Evolutionary conservation across 2,797 vertebrate genomes (phyloP).

Genomic region (Scolopax bukidnonensis): DNA sequence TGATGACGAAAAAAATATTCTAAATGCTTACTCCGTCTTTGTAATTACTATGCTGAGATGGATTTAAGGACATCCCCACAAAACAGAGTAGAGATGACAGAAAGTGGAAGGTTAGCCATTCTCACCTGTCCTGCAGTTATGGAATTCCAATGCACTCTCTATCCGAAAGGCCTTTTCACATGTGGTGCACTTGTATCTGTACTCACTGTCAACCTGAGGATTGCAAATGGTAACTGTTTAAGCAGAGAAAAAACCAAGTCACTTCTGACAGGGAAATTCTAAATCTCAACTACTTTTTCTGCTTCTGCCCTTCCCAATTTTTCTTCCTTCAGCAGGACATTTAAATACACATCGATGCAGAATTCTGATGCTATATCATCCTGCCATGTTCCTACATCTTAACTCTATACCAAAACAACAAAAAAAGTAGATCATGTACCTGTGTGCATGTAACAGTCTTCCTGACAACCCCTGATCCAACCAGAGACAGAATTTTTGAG

Average conservation of each 20-base stretch:
- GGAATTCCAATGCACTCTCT: slow-evolving; percentile 94
- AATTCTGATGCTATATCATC: not conserved
- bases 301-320: not conserved
- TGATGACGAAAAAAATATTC: not conserved
- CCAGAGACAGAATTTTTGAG: not conserved
- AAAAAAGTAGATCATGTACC: not conserved
- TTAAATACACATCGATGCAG: not conserved
- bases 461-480: accelerated
- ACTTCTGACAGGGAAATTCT: not conserved
- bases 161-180: slow-evolving; percentile 97
- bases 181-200: slow-evolving; percentile 89
- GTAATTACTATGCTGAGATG: not conserved
- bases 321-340: not conserved
- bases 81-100: not conserved
- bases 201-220: slow-evolving; percentile 88
- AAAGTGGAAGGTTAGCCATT: not conserved
- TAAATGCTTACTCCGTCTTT: not conserved
- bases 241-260: not conserved
- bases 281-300: not conserved
- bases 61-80: not conserved
- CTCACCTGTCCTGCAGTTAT: slow-evolving; percentile 98
- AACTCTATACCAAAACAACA: not conserved
- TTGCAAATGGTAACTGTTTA: not conserved
- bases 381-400: not conserved
- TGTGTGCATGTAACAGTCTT: not conserved